These are phyloP conservation scores for Cardiocondyla obscurior DNA, from an alignment of 1,140 invertebrate genomes.

Conservation along the genomic window DNA sequence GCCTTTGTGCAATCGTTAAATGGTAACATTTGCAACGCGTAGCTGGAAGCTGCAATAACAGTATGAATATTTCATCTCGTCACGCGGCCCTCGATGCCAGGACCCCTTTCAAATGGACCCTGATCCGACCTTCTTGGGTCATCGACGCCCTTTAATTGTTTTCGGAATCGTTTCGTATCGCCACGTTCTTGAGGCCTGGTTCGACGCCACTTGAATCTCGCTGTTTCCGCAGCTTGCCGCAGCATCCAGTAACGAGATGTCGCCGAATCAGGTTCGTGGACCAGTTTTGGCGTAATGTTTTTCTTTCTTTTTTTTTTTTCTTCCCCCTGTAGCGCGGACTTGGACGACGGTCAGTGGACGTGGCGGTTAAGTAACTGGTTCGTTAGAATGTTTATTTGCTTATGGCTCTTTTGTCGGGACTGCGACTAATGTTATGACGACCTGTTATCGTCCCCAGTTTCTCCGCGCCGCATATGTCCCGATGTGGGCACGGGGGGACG, in stretches of 20 bases:
- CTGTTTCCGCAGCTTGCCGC: slow-evolving; percentile 79
- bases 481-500: slow-evolving; percentile 29
- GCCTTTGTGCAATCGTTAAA: not conserved
- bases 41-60: slow-evolving; percentile 72
- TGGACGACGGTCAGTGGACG: slow-evolving; percentile 69
- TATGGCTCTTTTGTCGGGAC: slow-evolving; percentile 78
- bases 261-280: slow-evolving; percentile 62
- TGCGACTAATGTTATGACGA: slow-evolving; percentile 81
- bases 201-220: slow-evolving; percentile 37
- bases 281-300: slow-evolving; percentile 75
- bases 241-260: slow-evolving; percentile 74
- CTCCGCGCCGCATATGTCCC: slow-evolving; percentile 63
- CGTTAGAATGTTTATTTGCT: slow-evolving; percentile 84
- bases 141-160: slow-evolving; percentile 64
- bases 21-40: slow-evolving; percentile 15
- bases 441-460: slow-evolving; percentile 77
- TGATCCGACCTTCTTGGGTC: slow-evolving; percentile 62
- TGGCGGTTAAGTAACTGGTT: slow-evolving; percentile 83
- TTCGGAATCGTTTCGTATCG: slow-evolving; percentile 44
- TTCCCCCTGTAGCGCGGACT: slow-evolving; percentile 37
- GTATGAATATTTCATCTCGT: slow-evolving; percentile 75
- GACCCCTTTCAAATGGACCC: slow-evolving; percentile 40
- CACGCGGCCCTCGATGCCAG: not conserved
- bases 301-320: slow-evolving; percentile 71
- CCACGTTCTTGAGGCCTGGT: slow-evolving; percentile 69